Percentiles rank a stretch among this genome's conserved stretches.
Evolutionary conservation across 2,113 vertebrate species (phyloP).

Genomic region (Chinchilla lanigera): DNA sequence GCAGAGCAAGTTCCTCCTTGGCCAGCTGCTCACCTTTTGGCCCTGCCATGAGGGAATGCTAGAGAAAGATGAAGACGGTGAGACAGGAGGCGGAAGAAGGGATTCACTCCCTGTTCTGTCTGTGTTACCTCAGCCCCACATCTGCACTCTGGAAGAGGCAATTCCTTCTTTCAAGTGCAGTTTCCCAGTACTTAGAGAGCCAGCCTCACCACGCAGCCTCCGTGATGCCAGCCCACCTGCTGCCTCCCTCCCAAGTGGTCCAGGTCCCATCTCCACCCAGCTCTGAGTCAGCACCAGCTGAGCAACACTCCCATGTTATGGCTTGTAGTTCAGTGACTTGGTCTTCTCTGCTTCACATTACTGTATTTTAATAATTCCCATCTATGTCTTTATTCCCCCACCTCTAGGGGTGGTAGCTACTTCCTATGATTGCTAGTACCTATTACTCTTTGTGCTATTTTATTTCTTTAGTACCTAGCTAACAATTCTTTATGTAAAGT

Average conservation of each 20-base stretch:
- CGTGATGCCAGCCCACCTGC: background rate
- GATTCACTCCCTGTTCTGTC: background rate
- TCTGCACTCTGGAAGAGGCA: background rate
- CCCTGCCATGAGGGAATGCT: background rate
- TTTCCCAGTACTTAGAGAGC: background rate
- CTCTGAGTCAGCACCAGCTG: background rate
- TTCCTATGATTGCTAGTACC: background rate
- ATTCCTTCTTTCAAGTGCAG: background rate
- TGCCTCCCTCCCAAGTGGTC: background rate
- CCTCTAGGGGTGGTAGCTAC: background rate
- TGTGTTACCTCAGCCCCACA: background rate
- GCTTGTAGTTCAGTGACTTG: background rate
- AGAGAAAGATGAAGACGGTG: background rate
- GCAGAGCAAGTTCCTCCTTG: slow-evolving; percentile 5
- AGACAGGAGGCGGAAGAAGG: background rate
- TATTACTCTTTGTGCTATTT: background rate
- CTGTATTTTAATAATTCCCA: background rate
- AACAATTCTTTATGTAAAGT: slow-evolving; percentile 35
- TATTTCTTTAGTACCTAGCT: background rate
- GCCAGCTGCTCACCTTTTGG: background rate
- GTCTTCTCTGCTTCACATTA: background rate
- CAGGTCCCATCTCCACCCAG: background rate
- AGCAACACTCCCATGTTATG: background rate
- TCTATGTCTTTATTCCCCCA: background rate
- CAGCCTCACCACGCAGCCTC: background rate